Base-by-base conservation (phyloP, 2,888 invertebrate genomes). In the Drosophila pegasa region DNA sequence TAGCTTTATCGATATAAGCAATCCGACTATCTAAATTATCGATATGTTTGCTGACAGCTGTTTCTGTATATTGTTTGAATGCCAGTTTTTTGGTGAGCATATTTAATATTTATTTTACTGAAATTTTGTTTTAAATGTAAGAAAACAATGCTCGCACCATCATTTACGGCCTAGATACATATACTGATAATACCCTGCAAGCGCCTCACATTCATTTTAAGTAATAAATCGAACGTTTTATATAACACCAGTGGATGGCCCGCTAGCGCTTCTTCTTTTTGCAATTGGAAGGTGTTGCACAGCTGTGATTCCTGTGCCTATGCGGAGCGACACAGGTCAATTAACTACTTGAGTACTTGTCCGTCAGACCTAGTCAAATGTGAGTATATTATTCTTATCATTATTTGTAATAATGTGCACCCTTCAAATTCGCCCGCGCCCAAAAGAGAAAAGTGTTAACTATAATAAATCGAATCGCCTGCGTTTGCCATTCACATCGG, bases 211-310 rank as follows among this genome's bases (percentile, higher is more conserved):
- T 48, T 43, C 29, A 43, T 76, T 83, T 87, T 81, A 67, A 81
- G 71, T 73, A 70, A 78, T 64, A 65, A 87, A 35, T 73, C 27
- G 22, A 25, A 40, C 50, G 56, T 55, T 88, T 88, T 88, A 88
- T 63, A 78, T 88, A 86, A 85, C 84, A 85, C 78, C 66, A 77
- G 50, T 56, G 50, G 27, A 3, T 22, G 50, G 41, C 31, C 59
- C 67, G 59, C 71, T 62, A 33, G 38, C 43, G 18, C 25, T 61
- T 45, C 71, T 80, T 59, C 73, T 78, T 85, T 67, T 72, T 68
- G 37, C 57, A 22, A 37, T 27, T 55, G 16, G 25, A 54, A 57
- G 52, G 59, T 80, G 56, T 45, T 45, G 51, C 58, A 72, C 78
- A 75, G 73, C 75, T 75, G 78, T 77, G 75, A 57, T 50, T 47